Percentiles rank a stretch among this genome's conserved stretches.
phyloP scores from a whole-genome alignment of 2,888 invertebrate genomes.

The Ophonus ardosiacus region DNA sequence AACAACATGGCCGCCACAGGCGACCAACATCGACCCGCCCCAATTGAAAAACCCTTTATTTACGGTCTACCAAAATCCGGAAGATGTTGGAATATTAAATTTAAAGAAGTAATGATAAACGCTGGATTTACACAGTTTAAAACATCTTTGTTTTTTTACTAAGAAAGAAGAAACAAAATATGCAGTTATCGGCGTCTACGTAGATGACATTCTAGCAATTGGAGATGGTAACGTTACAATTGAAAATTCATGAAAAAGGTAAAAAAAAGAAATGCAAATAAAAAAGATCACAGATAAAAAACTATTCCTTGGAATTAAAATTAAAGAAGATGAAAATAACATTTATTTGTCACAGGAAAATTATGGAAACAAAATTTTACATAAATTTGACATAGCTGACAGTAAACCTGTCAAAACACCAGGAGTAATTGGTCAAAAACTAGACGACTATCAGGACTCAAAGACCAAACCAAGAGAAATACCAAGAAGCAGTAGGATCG shows the following conservation, averaged over 20 bases:
- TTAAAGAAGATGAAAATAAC: conserved; percentile 2
- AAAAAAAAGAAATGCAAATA: not conserved
- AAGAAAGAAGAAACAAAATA: not conserved
- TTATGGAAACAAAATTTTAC: not conserved
- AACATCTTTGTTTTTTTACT: not conserved
- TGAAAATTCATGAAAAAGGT: not conserved
- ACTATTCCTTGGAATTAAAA: not conserved
- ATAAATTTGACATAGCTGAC: not conserved
- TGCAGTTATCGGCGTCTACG: not conserved
- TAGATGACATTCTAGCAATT: not conserved
- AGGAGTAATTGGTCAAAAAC: not conserved
- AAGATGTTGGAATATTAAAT: not conserved
- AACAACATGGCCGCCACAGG: too few species aligned
- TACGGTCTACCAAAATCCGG: not conserved
- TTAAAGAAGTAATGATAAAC: not conserved
- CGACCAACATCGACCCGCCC: too few species aligned
- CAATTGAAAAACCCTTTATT: too few species aligned
- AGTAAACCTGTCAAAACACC: not conserved
- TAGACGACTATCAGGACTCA: not conserved
- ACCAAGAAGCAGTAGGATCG: not conserved
- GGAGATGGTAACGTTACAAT: not conserved
- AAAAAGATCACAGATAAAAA: not conserved
- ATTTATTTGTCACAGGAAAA: not conserved
- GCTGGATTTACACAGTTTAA: not conserved
- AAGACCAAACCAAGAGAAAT: not conserved